A percentile compares a stretch with the other conserved stretches of the same genome.
phyloP scores from a whole-genome alignment of 2,797 vertebrate genomes.

The Coccyzus lansbergi region DNA sequence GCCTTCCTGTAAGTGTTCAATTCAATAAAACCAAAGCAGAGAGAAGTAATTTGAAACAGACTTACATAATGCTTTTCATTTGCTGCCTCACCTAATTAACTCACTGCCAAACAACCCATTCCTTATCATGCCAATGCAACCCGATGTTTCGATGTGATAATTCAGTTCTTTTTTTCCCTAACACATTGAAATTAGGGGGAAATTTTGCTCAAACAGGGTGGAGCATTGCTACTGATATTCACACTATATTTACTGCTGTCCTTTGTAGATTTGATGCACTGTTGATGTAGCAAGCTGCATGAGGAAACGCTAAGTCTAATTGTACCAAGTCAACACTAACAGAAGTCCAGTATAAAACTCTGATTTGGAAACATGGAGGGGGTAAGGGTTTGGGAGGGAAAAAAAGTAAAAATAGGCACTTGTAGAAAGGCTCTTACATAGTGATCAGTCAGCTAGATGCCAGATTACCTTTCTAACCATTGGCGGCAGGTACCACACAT shows the following conservation, averaged over 20 bases:
- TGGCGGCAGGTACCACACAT: slow-evolving; percentile 95
- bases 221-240: neutral
- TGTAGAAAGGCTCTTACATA: neutral
- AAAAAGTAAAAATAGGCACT: neutral
- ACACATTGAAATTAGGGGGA: neutral
- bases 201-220: neutral
- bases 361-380: neutral
- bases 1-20: slow-evolving; percentile 78
- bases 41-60: neutral
- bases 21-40: slow-evolving; percentile 6
- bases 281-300: neutral
- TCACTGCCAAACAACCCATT: neutral
- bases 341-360: neutral
- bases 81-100: neutral
- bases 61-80: neutral
- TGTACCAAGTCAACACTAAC: neutral
- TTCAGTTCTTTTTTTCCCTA: neutral
- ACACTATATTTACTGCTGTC: neutral
- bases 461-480: slow-evolving; percentile 88
- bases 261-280: neutral
- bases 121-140: neutral
- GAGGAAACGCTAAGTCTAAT: neutral
- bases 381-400: neutral
- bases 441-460: neutral
- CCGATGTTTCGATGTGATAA: neutral